phyloP scores from a whole-genome alignment of 2,888 invertebrate species.

The Pterostichus niger region DNA sequence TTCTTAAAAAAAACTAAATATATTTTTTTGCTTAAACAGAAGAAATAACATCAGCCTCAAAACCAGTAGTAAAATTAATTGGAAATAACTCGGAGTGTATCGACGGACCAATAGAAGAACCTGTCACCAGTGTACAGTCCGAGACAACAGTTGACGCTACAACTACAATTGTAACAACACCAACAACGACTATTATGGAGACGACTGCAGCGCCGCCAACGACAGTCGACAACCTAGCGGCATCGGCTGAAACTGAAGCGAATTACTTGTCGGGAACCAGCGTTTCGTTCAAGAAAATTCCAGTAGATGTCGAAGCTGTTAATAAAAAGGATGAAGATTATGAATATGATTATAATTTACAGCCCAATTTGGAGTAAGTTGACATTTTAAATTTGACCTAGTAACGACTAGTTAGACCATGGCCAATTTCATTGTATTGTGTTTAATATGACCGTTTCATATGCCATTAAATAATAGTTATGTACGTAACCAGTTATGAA shows the following conservation, averaged over 20 bases:
- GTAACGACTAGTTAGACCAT: no score
- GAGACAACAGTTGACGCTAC: background rate
- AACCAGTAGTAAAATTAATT: slow-evolving; percentile 45
- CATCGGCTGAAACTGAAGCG: slow-evolving; percentile 69
- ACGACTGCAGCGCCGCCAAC: background rate
- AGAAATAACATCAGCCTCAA: no score
- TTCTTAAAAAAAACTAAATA: no score
- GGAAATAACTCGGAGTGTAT: slow-evolving; percentile 58
- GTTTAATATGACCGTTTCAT: no score
- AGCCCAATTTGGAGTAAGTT: slow-evolving; percentile 88
- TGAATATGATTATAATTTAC: slow-evolving; percentile 86
- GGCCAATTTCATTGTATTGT: no score
- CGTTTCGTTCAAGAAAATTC: slow-evolving; percentile 71
- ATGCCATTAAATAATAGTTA: no score
- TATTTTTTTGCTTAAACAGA: no score
- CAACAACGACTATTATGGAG: background rate
- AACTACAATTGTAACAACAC: background rate
- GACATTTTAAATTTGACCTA: no score
- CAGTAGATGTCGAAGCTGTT: slow-evolving; percentile 77
- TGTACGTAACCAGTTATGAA: no score
- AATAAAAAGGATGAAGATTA: slow-evolving; percentile 82
- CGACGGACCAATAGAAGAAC: slow-evolving; percentile 1
- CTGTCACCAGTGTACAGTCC: background rate
- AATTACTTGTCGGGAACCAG: slow-evolving; percentile 68
- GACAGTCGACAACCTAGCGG: slow-evolving; percentile 19